A percentile compares a stretch with the other conserved stretches of the same genome.
Conservation (phyloP, 2,888 invertebrate species). For the Drosophila vallismaia region DNA sequence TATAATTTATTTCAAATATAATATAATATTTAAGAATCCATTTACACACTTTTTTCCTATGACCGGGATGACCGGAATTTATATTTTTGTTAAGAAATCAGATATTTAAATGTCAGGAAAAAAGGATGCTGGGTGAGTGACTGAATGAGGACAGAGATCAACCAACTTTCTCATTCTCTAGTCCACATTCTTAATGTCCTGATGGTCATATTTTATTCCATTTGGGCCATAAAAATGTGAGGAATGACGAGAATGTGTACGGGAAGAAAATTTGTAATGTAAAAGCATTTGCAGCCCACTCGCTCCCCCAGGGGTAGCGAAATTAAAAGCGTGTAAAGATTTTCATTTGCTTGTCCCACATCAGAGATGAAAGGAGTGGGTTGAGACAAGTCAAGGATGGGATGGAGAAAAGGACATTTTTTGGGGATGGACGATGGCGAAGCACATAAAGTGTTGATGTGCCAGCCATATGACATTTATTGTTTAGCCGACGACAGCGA, state of each 20-base stretch:
- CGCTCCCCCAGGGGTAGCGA: slow-evolving; percentile 43
- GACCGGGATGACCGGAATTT: not conserved
- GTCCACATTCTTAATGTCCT: slow-evolving; percentile 24
- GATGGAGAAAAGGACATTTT: slow-evolving; percentile 36
- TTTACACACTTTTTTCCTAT: not conserved
- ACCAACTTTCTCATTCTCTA: not conserved
- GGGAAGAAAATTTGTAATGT: slow-evolving; percentile 18
- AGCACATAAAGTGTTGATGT: slow-evolving; percentile 78
- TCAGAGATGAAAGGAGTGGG: not conserved
- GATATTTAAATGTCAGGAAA: too few species aligned
- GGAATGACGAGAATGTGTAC: not conserved
- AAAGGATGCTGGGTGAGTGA: not conserved
- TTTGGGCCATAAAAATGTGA: slow-evolving; percentile 63
- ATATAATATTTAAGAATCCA: not conserved
- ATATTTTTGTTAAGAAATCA: not conserved
- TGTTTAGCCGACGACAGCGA: slow-evolving; percentile 55
- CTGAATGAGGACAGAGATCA: not conserved
- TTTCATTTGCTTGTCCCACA: slow-evolving; percentile 51
- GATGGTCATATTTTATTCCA: slow-evolving; percentile 58
- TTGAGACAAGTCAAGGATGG: not conserved
- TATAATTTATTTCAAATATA: not conserved
- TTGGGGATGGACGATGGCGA: slow-evolving; percentile 35
- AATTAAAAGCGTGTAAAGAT: slow-evolving; percentile 77
- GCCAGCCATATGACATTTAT: slow-evolving; percentile 78
- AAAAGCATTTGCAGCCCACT: slow-evolving; percentile 63